phyloP scores from a whole-genome alignment of 2,797 vertebrate genomes.

The Tragelaphus oryx region DNA sequence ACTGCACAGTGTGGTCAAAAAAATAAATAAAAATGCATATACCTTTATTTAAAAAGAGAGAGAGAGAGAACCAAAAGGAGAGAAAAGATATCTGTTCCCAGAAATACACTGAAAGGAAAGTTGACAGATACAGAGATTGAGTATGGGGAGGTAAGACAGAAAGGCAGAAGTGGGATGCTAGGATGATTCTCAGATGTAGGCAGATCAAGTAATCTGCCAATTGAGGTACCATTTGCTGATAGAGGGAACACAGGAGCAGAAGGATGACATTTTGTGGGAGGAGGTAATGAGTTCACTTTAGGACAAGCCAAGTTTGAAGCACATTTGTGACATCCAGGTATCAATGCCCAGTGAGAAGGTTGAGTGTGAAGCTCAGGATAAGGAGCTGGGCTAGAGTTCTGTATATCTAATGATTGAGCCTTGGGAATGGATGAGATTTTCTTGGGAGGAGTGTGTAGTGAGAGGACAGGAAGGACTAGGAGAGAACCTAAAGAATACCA shows the following conservation, averaged over 20 bases:
- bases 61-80: neutral
- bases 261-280: neutral
- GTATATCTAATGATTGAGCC: accelerated
- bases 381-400: neutral
- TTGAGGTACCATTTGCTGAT: neutral
- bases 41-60: neutral
- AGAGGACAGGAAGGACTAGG: neutral
- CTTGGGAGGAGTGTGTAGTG: too few species aligned
- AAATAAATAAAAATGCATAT: neutral
- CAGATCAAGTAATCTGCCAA: neutral
- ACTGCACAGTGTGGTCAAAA: neutral
- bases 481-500: neutral
- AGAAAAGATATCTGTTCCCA: neutral
- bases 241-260: accelerated
- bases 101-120: neutral
- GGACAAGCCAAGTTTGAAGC: neutral
- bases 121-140: neutral
- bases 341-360: neutral
- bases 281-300: neutral
- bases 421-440: neutral
- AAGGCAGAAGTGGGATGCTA: neutral
- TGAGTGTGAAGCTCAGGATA: neutral
- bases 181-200: neutral
- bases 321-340: neutral
- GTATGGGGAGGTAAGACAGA: neutral